Conservation (phyloP, 2,113 vertebrate species). For the Scopus umbretta region DNA sequence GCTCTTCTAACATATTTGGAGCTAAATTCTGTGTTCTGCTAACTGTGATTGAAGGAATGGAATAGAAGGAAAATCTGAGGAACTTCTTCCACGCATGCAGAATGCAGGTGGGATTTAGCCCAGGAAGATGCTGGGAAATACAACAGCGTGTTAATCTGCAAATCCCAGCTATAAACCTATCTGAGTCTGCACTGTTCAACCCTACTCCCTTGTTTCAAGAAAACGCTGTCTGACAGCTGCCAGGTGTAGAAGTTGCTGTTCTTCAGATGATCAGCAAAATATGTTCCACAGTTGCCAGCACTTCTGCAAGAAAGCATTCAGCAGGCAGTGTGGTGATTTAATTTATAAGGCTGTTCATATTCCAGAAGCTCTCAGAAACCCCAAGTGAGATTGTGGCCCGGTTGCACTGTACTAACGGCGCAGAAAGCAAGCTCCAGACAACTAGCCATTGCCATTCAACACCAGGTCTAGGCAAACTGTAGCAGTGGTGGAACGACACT, state of each 20-base stretch:
- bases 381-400: neutral
- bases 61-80: neutral
- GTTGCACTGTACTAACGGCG: neutral
- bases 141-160: neutral
- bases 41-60: neutral
- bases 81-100: neutral
- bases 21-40: neutral
- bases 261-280: neutral
- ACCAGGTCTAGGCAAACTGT: neutral
- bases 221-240: neutral
- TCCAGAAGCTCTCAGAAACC: neutral
- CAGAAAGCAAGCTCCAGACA: neutral
- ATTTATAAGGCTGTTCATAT: neutral
- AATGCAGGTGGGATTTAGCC: neutral
- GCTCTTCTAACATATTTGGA: neutral
- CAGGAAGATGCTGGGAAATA: neutral
- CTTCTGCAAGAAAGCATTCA: neutral
- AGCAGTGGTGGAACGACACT: neutral
- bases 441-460: neutral
- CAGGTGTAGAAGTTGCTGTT: neutral
- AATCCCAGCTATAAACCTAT: constrained; percentile 14
- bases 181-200: neutral
- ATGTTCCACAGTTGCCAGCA: neutral
- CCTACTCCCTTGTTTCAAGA: neutral
- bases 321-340: neutral